Conservation (phyloP, 1,140 invertebrate species). For the Homalodisca vitripennis region DNA sequence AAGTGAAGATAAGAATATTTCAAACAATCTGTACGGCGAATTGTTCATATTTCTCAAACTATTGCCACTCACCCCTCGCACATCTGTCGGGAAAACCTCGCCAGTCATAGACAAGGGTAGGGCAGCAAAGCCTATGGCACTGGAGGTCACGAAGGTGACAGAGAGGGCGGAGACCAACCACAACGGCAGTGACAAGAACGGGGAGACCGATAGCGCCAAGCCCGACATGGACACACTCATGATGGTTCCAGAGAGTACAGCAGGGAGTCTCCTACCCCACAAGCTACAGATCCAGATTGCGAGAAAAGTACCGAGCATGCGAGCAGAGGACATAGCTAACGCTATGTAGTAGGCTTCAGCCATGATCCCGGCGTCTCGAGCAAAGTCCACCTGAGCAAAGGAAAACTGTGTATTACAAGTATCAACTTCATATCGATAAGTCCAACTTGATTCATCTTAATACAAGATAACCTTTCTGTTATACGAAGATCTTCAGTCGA, state of each 20-base stretch:
- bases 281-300: slow-evolving; percentile 53
- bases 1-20: no score
- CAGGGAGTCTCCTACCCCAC: slow-evolving; percentile 54
- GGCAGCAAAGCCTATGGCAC: slow-evolving; percentile 60
- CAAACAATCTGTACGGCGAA: no score
- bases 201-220: slow-evolving; percentile 52
- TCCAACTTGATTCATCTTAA: no score
- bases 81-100: slow-evolving; percentile 66
- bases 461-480: no score
- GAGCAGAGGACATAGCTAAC: slow-evolving; percentile 53
- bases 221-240: slow-evolving; percentile 59
- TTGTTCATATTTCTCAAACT: no score
- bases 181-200: slow-evolving; percentile 37
- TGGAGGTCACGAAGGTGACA: slow-evolving; percentile 58
- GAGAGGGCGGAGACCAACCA: slow-evolving; percentile 53
- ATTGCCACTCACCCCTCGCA: slow-evolving; percentile 58
- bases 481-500: no score
- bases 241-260: slow-evolving; percentile 56
- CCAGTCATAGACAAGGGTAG: slow-evolving; percentile 74
- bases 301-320: slow-evolving; percentile 53
- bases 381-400: slow-evolving; percentile 53
- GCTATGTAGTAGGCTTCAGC: slow-evolving; percentile 58
- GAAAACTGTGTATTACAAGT: no score
- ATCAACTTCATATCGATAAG: no score
- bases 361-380: slow-evolving; percentile 53